Evolutionary conservation across 2,797 vertebrate genomes (phyloP).

Genomic region (Acanthurus lineatus): DNA sequence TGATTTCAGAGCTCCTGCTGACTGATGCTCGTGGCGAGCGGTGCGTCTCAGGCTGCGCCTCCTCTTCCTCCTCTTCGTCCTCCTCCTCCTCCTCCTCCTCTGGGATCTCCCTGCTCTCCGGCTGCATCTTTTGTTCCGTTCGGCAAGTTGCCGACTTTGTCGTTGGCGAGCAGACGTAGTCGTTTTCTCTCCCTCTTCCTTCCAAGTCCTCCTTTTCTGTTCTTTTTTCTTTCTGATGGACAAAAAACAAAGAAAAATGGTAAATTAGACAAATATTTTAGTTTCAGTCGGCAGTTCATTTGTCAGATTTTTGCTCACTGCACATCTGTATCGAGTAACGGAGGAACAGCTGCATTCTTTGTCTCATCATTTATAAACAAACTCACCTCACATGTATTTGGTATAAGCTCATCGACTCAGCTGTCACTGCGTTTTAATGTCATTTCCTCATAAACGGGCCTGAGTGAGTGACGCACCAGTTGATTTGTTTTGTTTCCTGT

Average conservation of each 20-base stretch:
- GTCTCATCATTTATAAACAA: neutral
- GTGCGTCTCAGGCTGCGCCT: neutral
- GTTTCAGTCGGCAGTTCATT: neutral
- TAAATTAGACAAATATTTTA: neutral
- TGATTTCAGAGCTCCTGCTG: conserved; percentile 1
- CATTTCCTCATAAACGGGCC: neutral
- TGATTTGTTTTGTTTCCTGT: neutral
- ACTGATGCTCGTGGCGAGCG: neutral
- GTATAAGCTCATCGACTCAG: neutral
- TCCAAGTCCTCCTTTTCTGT: conserved; percentile 57
- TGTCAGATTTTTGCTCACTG: neutral
- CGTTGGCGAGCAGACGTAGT: conserved; percentile 31
- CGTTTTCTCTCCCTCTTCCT: conserved; percentile 60
- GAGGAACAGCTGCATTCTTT: conserved; percentile 2
- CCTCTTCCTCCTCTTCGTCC: neutral
- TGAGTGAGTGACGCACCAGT: neutral
- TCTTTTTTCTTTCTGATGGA: conserved; percentile 63
- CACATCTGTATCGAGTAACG: conserved; percentile 15
- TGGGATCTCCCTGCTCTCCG: neutral
- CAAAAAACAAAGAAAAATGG: neutral
- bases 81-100: neutral
- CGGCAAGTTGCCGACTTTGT: neutral
- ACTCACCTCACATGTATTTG: neutral
- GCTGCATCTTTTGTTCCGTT: conserved; percentile 33
- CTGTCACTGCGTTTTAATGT: neutral